These are phyloP conservation scores for Paratrypauchen microcephalus DNA, from an alignment of 2,797 vertebrate species.

Conservation along the genomic window DNA sequence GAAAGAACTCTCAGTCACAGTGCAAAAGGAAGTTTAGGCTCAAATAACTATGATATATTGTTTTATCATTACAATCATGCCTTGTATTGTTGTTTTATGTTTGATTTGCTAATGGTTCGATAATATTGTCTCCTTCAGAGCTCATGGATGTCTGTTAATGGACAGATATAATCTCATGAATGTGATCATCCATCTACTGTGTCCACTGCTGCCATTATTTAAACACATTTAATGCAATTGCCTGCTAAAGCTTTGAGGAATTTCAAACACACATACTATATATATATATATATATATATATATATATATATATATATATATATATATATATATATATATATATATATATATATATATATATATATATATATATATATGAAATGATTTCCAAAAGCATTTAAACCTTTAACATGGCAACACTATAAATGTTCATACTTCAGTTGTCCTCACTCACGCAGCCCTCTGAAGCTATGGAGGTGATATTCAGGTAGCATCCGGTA, in stretches of 20 bases:
- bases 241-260: too few relatives aligned
- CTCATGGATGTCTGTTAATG: background rate
- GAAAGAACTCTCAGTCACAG: constrained; percentile 10
- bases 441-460: constrained; percentile 22
- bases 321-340: too few relatives aligned
- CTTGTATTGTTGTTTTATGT: background rate
- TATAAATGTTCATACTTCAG: constrained; percentile 20
- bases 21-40: background rate
- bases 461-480: constrained; percentile 5
- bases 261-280: too few relatives aligned
- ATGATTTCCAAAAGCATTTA: background rate
- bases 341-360: too few relatives aligned
- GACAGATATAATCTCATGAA: too few relatives aligned
- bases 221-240: too few relatives aligned
- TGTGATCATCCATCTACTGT: too few relatives aligned
- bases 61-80: background rate
- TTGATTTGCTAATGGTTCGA: background rate
- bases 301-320: too few relatives aligned
- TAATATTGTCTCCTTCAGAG: background rate
- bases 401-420: background rate
- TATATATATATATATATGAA: too few relatives aligned
- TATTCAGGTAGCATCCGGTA: constrained; percentile 17
- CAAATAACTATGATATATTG: background rate
- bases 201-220: too few relatives aligned
- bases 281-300: too few relatives aligned